Base-by-base conservation (phyloP, 2,113 vertebrate species). In the Nycticryphes semicollaris region DNA sequence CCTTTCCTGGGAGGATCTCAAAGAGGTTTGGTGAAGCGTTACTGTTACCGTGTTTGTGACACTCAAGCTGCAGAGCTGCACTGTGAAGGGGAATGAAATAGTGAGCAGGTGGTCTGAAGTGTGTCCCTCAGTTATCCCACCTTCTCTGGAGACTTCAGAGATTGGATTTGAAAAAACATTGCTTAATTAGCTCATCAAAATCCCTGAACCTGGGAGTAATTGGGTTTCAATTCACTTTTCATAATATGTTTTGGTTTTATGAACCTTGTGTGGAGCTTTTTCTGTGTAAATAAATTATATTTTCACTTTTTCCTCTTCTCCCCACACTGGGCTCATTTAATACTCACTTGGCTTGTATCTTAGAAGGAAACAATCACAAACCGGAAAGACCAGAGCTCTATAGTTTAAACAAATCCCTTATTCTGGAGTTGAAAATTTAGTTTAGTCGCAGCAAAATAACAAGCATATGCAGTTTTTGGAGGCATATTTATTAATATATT, bases 371-470 rank as follows among this genome's bases (percentile, higher is more conserved):
- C 54, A 94, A 94, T 94, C 93, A 85, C 66, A 92, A 92, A 96
- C 50, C 10, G 28, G 89, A 95, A 94, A 91, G 84, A 93, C 83
- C 77, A 51, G 69, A 92, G 57, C 72, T 87, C 89, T 94, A 92
- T 90, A 95, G 62, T 92, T 96, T 95, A 94, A 94, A 95, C 69
- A 95, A 93, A 94, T 84, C 77, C 33, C 80, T 91, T 94, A 57
- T 39, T 84, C 74, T 89, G 73, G 66, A 93, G 31, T 39, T 78
- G 95, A 78, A 92, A 87, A 87, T 92, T 76, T 87, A 92, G 86
- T 94, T 96, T 89, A 75, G 66, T 62, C 91, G 94, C 92, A 87
- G 77, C 77, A 89, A 94, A 96, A 94, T 79, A 94, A 80, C 73
- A 94, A 95, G 66, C 70, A 69, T 66, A 66, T 87, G 84, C 62